These are phyloP conservation scores for Peromyscus aztecus DNA, from an alignment of 2,797 vertebrate genomes.

Conservation along the genomic window DNA sequence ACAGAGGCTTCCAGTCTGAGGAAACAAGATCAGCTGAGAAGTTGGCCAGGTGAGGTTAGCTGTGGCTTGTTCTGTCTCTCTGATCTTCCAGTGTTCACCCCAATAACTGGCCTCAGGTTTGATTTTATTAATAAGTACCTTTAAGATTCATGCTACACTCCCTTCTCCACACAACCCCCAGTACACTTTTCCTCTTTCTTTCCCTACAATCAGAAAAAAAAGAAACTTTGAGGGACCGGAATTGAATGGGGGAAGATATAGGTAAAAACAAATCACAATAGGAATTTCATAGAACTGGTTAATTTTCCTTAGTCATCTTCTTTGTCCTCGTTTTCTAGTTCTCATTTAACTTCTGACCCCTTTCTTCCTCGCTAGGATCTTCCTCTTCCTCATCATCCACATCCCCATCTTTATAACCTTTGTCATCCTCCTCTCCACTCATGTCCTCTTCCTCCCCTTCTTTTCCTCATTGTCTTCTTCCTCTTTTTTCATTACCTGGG, in stretches of 20 bases:
- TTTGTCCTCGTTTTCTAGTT: slow-evolving; percentile 96
- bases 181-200: slow-evolving; percentile 88
- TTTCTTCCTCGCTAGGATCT: slow-evolving; percentile 92
- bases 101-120: too few species aligned
- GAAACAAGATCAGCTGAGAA: too few species aligned
- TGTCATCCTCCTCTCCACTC: slow-evolving; percentile 94
- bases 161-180: slow-evolving; percentile 82
- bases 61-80: too few species aligned
- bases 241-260: slow-evolving; percentile 83
- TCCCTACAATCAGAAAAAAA: slow-evolving; percentile 89
- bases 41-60: too few species aligned
- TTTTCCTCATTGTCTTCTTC: slow-evolving; percentile 95
- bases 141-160: slow-evolving; percentile 20
- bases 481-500: slow-evolving; percentile 92
- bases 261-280: slow-evolving; percentile 96
- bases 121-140: too few species aligned
- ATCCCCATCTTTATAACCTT: slow-evolving; percentile 94
- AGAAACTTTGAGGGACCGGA: slow-evolving; percentile 81
- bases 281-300: slow-evolving; percentile 89
- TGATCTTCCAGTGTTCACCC: too few species aligned
- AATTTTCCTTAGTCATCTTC: slow-evolving; percentile 92
- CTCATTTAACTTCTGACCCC: slow-evolving; percentile 97
- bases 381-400: slow-evolving; percentile 86
- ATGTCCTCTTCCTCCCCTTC: slow-evolving; percentile 97
- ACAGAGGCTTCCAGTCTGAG: too few species aligned